Conservation (phyloP, 2,113 vertebrate genomes). For the Oceanodroma tethys region DNA sequence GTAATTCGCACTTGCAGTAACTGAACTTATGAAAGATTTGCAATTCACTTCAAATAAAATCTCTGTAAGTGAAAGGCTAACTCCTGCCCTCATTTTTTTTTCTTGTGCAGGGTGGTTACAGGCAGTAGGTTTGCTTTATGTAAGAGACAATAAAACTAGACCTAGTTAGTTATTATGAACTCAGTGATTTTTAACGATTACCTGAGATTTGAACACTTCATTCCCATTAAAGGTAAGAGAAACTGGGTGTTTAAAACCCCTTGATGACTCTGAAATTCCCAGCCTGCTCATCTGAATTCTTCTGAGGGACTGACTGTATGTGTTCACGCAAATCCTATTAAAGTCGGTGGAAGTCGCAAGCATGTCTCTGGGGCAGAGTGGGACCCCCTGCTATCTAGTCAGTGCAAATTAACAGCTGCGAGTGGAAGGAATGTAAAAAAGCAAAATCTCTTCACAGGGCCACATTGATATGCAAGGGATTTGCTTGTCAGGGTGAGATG, state of each 20-base stretch:
- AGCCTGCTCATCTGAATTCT: slow-evolving; percentile 4
- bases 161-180: background rate
- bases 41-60: background rate
- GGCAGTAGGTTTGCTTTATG: background rate
- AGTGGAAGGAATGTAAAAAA: slow-evolving; percentile 60
- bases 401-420: slow-evolving; percentile 59
- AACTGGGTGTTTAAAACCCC: background rate
- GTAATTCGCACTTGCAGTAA: background rate
- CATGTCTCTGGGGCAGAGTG: slow-evolving; percentile 43
- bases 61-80: background rate
- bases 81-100: background rate
- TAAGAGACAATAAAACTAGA: background rate
- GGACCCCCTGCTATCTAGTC: slow-evolving; percentile 60
- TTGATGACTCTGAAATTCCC: slow-evolving; percentile 4
- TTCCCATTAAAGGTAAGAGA: background rate
- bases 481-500: slow-evolving; percentile 51
- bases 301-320: background rate
- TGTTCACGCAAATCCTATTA: slow-evolving; percentile 20
- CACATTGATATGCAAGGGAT: slow-evolving; percentile 64
- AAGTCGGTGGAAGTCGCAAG: background rate
- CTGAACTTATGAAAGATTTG: background rate
- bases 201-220: background rate
- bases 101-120: background rate
- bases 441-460: slow-evolving; percentile 49
- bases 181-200: background rate